These are phyloP conservation scores for Hyperoplus immaculatus DNA, from an alignment of 2,797 vertebrate species.

Conservation along the genomic window DNA sequence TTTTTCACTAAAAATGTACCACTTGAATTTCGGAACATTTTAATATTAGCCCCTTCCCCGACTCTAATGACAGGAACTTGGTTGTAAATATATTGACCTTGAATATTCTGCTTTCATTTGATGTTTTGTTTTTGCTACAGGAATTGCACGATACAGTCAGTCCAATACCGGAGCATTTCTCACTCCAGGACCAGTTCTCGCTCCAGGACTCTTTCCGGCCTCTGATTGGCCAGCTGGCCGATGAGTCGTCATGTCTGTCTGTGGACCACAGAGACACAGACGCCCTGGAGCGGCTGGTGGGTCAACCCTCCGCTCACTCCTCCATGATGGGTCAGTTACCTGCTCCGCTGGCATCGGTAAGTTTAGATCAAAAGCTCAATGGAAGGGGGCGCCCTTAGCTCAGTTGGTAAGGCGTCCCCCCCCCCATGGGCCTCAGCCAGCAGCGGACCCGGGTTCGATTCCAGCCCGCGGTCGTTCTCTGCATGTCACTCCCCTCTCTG, in stretches of 20 bases:
- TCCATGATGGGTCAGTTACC: conserved; percentile 61
- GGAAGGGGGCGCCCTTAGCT: too few species aligned
- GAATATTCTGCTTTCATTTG: background rate
- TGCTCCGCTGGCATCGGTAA: background rate
- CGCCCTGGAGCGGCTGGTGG: conserved; percentile 59
- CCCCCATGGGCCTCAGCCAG: too few species aligned
- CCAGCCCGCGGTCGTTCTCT: too few species aligned
- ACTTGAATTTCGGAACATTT: background rate
- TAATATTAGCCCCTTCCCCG: too few species aligned
- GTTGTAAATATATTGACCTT: background rate
- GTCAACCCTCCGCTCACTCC: conserved; percentile 69
- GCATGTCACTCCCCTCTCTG: too few species aligned
- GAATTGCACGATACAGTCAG: conserved; percentile 15
- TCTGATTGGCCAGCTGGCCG: conserved; percentile 64
- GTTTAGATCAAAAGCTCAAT: conserved; percentile 8
- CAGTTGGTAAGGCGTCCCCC: too few species aligned
- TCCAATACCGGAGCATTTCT: conserved; percentile 28
- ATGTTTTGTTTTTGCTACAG: conserved; percentile 38
- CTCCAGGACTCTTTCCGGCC: conserved; percentile 66
- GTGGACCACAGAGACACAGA: conserved; percentile 28
- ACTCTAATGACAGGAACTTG: background rate
- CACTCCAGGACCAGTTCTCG: conserved; percentile 24
- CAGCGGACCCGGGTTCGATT: too few species aligned
- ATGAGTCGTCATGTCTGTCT: conserved; percentile 60
- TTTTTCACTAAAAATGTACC: too few species aligned